Evolutionary conservation across 2,888 invertebrate genomes (phyloP).

Genomic region (Andrena chrysosceles): DNA sequence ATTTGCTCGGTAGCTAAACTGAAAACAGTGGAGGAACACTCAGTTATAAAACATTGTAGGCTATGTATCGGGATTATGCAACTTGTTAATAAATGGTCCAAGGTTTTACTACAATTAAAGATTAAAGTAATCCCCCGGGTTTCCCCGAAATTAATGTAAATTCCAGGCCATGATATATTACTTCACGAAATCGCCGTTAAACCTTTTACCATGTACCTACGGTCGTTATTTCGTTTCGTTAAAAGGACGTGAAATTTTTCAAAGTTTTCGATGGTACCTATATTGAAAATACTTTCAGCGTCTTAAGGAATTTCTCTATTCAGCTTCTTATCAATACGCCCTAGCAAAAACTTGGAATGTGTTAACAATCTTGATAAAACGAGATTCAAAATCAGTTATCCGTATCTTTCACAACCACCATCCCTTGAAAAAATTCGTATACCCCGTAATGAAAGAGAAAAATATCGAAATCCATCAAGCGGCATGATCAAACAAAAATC

Average conservation of each 20-base stretch:
- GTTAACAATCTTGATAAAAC: too few species aligned
- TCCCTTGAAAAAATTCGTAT: background rate
- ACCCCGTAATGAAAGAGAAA: background rate
- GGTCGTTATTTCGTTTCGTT: slow-evolving; percentile 28
- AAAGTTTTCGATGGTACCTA: too few species aligned
- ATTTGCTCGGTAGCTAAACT: background rate
- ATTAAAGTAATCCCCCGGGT: background rate
- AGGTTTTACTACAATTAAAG: background rate
- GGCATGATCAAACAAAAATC: background rate
- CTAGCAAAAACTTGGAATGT: too few species aligned
- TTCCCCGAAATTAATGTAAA: background rate
- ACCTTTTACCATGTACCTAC: background rate
- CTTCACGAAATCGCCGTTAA: background rate
- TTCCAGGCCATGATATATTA: slow-evolving; percentile 1
- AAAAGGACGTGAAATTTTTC: background rate
- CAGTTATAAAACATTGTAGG: background rate
- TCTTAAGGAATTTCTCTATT: too few species aligned
- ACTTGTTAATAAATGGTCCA: background rate
- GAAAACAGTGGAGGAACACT: slow-evolving; percentile 6
- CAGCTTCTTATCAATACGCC: too few species aligned
- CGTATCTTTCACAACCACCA: background rate
- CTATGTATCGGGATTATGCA: background rate
- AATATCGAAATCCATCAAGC: background rate
- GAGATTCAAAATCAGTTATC: background rate
- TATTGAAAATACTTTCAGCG: too few species aligned